phyloP scores from a whole-genome alignment of 2,113 vertebrate species.

The Campylomormyrus tamandua region DNA sequence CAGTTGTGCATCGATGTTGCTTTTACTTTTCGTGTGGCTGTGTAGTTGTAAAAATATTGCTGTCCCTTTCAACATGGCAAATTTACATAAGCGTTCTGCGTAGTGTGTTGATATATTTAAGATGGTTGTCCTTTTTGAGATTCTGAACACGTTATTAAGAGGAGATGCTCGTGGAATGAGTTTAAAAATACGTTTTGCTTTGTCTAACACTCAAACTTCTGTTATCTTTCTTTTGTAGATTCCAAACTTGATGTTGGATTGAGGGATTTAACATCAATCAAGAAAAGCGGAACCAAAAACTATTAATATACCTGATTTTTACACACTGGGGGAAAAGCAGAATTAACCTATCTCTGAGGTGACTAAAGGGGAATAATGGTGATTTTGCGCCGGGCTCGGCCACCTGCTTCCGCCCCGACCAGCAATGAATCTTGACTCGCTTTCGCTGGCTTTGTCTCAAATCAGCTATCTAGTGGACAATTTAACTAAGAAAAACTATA shows the following conservation, averaged over 20 bases:
- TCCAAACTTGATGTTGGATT: constrained; percentile 78
- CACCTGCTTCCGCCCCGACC: constrained; percentile 99
- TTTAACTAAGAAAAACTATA: constrained; percentile 99
- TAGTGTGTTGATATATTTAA: neutral
- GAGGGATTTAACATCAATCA: constrained; percentile 62
- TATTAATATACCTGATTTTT: constrained; percentile 63
- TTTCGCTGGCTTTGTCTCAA: constrained; percentile 99
- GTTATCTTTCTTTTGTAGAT: constrained; percentile 60
- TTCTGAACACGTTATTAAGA: neutral
- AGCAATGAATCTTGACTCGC: constrained; percentile 99
- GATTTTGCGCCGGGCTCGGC: constrained; percentile 99
- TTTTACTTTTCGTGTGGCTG: neutral
- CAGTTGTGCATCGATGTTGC: neutral
- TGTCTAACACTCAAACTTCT: neutral
- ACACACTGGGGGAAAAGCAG: constrained; percentile 72
- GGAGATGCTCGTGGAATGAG: neutral
- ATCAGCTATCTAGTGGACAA: constrained; percentile 99
- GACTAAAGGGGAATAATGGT: constrained; percentile 99
- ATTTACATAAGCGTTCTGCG: neutral
- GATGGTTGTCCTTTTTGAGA: neutral
- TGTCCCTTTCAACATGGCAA: neutral
- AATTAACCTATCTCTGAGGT: constrained; percentile 98
- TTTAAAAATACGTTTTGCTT: neutral
- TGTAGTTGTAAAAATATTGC: neutral
- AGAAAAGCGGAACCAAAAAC: constrained; percentile 59